Percentiles rank a stretch among this genome's conserved stretches.
Evolutionary conservation across 2,113 vertebrate species (phyloP).

Genomic region (Genyomyrus donnyi): DNA sequence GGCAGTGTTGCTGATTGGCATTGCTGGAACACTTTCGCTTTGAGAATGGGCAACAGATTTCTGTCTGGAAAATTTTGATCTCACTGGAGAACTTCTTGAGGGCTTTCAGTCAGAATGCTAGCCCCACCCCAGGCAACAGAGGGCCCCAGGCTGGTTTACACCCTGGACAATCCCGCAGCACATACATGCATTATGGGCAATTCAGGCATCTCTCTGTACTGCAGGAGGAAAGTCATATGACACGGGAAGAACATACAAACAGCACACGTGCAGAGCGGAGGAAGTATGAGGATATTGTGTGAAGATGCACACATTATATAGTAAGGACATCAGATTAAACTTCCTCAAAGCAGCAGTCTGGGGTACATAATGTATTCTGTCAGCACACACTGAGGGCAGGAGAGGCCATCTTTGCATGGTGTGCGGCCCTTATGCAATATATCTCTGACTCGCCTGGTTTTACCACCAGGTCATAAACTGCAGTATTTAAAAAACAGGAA

Average conservation of each 20-base stretch:
- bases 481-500: not conserved
- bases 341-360: not conserved
- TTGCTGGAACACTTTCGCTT: not conserved
- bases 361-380: not conserved
- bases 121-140: not conserved
- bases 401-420: not conserved
- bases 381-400: not conserved
- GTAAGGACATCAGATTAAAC: not conserved
- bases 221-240: not conserved
- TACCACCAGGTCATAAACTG: not conserved
- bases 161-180: not conserved
- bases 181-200: not conserved
- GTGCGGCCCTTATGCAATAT: not conserved
- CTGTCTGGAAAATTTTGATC: not conserved
- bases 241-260: not conserved
- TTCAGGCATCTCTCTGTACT: not conserved
- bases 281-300: not conserved
- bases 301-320: not conserved
- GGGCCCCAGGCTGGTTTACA: not conserved
- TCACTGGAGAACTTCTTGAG: not conserved
- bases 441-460: not conserved
- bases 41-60: not conserved
- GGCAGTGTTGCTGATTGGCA: not conserved
- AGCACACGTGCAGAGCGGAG: not conserved
- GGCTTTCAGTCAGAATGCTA: not conserved